Conservation (phyloP, 2,797 vertebrate species). For the Mergus octosetaceus region DNA sequence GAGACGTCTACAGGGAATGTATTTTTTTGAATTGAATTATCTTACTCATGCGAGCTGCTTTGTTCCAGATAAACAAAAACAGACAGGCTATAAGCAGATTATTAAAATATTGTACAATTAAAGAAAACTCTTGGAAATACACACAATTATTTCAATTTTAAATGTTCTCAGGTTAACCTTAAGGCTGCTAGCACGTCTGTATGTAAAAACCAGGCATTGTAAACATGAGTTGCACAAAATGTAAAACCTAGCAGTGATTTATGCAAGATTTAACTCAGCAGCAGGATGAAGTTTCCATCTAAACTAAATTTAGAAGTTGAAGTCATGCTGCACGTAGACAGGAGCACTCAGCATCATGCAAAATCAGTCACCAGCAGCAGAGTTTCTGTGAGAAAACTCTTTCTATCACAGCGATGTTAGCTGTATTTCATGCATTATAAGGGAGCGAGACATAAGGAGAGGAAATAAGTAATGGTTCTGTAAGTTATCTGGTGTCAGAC, state of each 20-base stretch:
- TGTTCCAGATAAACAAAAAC: constrained; percentile 66
- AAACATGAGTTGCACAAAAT: background rate
- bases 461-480: background rate
- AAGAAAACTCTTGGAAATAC: constrained; percentile 29
- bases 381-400: background rate
- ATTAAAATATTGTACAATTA: constrained; percentile 46
- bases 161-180: background rate
- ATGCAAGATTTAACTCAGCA: background rate
- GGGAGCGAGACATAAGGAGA: background rate
- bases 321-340: background rate
- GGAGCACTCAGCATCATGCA: background rate
- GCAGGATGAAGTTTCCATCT: background rate
- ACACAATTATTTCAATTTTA: background rate
- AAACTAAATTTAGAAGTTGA: background rate
- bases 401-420: background rate
- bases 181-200: background rate
- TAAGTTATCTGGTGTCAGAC: background rate
- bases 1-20: constrained; percentile 38
- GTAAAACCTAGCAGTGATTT: background rate
- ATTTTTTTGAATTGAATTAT: constrained; percentile 38
- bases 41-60: constrained; percentile 27
- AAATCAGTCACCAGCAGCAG: background rate
- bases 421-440: background rate
- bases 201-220: background rate
- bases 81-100: constrained; percentile 57